phyloP scores from a whole-genome alignment of 2,888 invertebrate genomes.

The Macrosiphum euphorbiae region DNA sequence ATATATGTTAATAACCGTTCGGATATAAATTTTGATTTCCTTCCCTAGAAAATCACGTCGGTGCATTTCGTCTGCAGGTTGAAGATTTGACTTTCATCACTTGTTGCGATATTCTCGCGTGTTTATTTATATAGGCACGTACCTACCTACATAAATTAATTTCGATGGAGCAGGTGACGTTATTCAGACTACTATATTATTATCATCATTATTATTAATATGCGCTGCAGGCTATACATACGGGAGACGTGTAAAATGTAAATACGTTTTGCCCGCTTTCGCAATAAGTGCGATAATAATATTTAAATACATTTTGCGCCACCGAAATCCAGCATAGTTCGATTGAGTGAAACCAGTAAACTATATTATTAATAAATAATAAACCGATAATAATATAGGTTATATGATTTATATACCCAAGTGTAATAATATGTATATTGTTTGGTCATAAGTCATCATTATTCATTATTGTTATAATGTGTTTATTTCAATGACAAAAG shows the following conservation, averaged over 20 bases:
- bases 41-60: neutral
- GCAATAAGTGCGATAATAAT: neutral
- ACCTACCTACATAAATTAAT: neutral
- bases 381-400: neutral
- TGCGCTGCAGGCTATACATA: neutral
- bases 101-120: neutral
- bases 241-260: neutral
- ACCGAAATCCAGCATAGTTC: neutral
- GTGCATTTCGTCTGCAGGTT: neutral
- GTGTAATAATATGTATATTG: neutral
- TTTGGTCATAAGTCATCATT: neutral
- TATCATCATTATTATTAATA: neutral
- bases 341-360: neutral
- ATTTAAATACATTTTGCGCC: neutral
- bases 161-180: neutral
- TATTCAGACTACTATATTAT: neutral
- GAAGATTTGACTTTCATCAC: conserved; percentile 28
- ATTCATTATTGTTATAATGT: neutral
- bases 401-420: neutral
- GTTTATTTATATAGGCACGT: neutral
- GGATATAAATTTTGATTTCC: neutral
- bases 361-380: neutral
- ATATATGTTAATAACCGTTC: neutral
- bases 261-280: conserved; percentile 28
- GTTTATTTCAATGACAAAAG: neutral